Base-by-base conservation (phyloP, 2,797 vertebrate genomes). In the Anisognathus igniventris region DNA sequence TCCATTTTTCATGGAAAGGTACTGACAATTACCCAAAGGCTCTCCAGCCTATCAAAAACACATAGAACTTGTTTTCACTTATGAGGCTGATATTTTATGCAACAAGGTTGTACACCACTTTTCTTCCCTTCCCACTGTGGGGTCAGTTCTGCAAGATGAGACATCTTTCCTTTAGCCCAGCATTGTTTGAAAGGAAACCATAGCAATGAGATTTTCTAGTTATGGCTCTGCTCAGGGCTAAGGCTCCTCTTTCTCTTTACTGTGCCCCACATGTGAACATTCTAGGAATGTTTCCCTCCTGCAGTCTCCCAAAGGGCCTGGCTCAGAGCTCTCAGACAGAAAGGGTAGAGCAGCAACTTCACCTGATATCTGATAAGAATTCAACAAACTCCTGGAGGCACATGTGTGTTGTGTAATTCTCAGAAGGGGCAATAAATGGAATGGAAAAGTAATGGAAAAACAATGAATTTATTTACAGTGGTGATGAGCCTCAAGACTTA, bases 381-480 rank as follows among this genome's bases (percentile, higher is more conserved):
- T 77, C 57, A 65, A 33, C 45, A 72, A 35, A 60, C 20, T n/a
- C 27, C 79, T 13, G 12, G n/a, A 44, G 73, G 50, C 53, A 81
- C 56, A 25, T 13, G 54, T 40, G 76, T 39, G 25, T 35, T 37
- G 33, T 22, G 3, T 23, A 64, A 30, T n/a, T 86, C 75, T 80
- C 73, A 70, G 60, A 94, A 74, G 54, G 37, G 82, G 10, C 28
- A 81, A 72, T 50, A 76, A 91, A 80, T 37, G 37, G 40, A 62
- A 92, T n/a, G 42, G 82, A 70, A 95, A 94, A 78, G 73, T 81
- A 86, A 90, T 65, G 56, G 62, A 12, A 66, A 91, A 92, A 79
- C 50, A 35, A 39, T 33, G 12, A 78, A 58, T 48, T n/a, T 79
- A 81, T 86, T 91, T 77, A 70, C 12, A 51, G 60, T 4, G 5